Conservation (phyloP, 2,888 invertebrate species). For the Plagiodera versicolora region DNA sequence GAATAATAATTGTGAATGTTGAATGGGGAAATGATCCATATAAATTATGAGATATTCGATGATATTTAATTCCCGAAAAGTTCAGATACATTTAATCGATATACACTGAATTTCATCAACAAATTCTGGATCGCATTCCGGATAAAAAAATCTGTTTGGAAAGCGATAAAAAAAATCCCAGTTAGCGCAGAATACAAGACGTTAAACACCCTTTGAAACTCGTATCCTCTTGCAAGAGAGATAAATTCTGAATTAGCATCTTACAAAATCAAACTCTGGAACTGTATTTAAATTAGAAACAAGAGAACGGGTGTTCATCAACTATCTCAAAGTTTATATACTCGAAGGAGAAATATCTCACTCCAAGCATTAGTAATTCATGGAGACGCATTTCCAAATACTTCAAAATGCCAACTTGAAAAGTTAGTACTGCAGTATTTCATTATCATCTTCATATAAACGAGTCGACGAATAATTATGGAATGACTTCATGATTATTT, state of each 20-base stretch:
- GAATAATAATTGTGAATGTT: neutral
- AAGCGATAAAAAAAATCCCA: too few relatives aligned
- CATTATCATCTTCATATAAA: constrained; percentile 32
- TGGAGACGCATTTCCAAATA: constrained; percentile 27
- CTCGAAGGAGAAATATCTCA: constrained; percentile 34
- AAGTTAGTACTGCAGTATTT: constrained; percentile 34
- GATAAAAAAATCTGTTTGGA: too few relatives aligned
- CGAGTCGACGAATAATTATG: constrained; percentile 22
- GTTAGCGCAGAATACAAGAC: too few relatives aligned
- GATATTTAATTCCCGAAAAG: too few relatives aligned
- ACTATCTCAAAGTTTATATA: constrained; percentile 28
- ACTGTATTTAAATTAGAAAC: constrained; percentile 10
- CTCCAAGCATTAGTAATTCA: constrained; percentile 35
- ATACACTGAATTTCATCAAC: too few relatives aligned
- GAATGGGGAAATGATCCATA: neutral
- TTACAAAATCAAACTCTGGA: constrained; percentile 5
- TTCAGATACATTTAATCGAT: too few relatives aligned
- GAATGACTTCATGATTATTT: too few relatives aligned
- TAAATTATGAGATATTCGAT: too few relatives aligned
- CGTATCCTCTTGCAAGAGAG: neutral
- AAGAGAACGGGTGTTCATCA: constrained; percentile 18
- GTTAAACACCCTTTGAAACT: too few relatives aligned
- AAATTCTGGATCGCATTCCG: too few relatives aligned
- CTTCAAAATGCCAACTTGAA: constrained; percentile 27
- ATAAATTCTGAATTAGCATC: constrained; percentile 10